phyloP scores from a whole-genome alignment of 2,888 invertebrate genomes.

The Molorchus minor region DNA sequence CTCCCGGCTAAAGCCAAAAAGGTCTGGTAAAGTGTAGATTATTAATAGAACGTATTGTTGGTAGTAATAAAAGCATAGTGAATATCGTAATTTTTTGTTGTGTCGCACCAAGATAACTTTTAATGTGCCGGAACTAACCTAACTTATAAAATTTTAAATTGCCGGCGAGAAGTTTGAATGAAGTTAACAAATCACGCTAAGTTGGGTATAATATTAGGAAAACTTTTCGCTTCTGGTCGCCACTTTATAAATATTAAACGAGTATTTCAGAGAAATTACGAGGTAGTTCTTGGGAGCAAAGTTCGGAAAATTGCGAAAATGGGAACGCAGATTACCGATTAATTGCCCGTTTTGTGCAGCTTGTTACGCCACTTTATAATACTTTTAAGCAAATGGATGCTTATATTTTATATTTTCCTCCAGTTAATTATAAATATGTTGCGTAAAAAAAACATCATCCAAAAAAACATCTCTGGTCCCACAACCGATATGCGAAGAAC shows the following conservation, averaged over 20 bases:
- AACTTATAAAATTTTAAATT: conserved; percentile 7
- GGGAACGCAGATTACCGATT: not conserved
- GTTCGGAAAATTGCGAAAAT: conserved; percentile 1
- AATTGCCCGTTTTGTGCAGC: not conserved
- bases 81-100: not conserved
- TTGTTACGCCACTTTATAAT: not conserved
- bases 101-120: not conserved
- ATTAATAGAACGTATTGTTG: too few relatives aligned
- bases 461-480: too few relatives aligned
- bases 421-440: too few relatives aligned
- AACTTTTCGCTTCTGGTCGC: not conserved
- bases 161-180: not conserved
- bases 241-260: conserved; percentile 1
- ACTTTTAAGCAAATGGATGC: too few relatives aligned
- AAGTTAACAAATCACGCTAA: not conserved
- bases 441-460: too few relatives aligned
- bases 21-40: too few relatives aligned
- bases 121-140: conserved; percentile 10
- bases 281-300: not conserved
- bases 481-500: too few relatives aligned
- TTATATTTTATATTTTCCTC: too few relatives aligned
- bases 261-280: not conserved
- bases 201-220: conserved; percentile 1
- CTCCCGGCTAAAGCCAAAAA: too few relatives aligned
- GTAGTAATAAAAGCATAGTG: not conserved